phyloP scores from a whole-genome alignment of 2,797 vertebrate species.

The Eutrigla gurnardus region DNA sequence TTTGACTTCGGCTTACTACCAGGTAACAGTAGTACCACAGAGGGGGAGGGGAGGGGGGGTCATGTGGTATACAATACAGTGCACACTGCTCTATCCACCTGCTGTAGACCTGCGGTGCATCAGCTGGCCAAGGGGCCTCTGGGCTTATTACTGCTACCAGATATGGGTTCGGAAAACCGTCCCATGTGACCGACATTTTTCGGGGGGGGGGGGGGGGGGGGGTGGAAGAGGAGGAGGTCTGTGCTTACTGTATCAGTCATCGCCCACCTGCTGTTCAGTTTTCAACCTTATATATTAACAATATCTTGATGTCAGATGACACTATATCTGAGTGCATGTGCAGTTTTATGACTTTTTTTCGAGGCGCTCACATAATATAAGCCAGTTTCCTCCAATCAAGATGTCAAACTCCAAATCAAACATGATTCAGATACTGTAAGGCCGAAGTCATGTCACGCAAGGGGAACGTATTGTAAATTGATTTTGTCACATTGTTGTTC shows the following conservation, averaged over 20 bases:
- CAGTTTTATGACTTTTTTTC: not conserved
- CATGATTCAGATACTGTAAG: not conserved
- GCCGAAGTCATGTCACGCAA: not conserved
- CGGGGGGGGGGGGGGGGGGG: constrained; percentile 8
- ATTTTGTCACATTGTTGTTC: not conserved
- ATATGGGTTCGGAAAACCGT: constrained; percentile 53
- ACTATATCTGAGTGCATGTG: not conserved
- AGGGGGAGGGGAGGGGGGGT: constrained; percentile 2
- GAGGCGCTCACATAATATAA: no score
- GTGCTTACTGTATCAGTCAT: constrained; percentile 41
- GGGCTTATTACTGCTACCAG: constrained; percentile 63
- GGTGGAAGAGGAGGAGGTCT: constrained; percentile 17
- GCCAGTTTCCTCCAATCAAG: not conserved
- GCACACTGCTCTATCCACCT: constrained; percentile 46
- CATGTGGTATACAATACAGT: constrained; percentile 25
- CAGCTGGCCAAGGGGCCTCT: constrained; percentile 23
- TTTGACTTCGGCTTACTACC: constrained; percentile 44
- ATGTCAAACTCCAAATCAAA: not conserved
- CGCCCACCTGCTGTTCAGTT: constrained; percentile 25
- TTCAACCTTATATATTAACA: not conserved
- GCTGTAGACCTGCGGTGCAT: constrained; percentile 59
- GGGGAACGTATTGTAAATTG: not conserved
- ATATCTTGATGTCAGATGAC: not conserved
- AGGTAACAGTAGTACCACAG: constrained; percentile 50
- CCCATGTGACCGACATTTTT: constrained; percentile 57